phyloP scores from a whole-genome alignment of 2,797 vertebrate species.

The Pterois miles region DNA sequence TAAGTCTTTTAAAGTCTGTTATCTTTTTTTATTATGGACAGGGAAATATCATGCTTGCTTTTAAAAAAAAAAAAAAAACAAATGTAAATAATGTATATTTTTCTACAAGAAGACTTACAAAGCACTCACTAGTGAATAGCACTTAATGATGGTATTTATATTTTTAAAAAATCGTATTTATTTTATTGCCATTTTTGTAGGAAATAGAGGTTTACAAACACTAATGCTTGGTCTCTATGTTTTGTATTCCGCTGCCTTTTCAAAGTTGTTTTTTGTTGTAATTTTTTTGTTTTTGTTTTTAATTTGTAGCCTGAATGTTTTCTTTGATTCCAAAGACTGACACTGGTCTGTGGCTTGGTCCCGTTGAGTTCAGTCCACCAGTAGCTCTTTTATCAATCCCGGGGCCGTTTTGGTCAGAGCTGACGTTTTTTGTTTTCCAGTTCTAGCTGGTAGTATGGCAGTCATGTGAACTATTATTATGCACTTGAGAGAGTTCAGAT shows the following conservation, averaged over 20 bases:
- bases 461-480: conserved; percentile 75
- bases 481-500: conserved; percentile 80
- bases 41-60: conserved; percentile 82
- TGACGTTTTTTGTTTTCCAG: conserved; percentile 50
- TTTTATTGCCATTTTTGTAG: conserved; percentile 90
- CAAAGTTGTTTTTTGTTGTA: conserved; percentile 56
- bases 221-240: conserved; percentile 85
- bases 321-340: conserved; percentile 88
- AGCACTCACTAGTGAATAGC: conserved; percentile 90
- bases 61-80: conserved; percentile 77
- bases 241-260: conserved; percentile 85
- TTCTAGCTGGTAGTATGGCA: conserved; percentile 66
- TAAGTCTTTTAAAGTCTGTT: conserved; percentile 76
- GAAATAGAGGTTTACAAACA: conserved; percentile 88
- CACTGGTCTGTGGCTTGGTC: conserved; percentile 81
- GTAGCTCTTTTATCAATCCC: conserved; percentile 80
- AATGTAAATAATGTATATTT: conserved; percentile 92
- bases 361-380: conserved; percentile 86
- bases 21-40: conserved; percentile 77
- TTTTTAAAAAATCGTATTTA: conserved; percentile 89
- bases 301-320: conserved; percentile 82
- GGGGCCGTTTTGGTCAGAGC: conserved; percentile 67
- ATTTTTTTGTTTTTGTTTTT: conserved; percentile 48
- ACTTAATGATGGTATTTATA: conserved; percentile 91
- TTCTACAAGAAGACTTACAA: conserved; percentile 86